These are phyloP conservation scores for Festucalex cinctus DNA, from an alignment of 2,113 vertebrate genomes.

Conservation along the genomic window DNA sequence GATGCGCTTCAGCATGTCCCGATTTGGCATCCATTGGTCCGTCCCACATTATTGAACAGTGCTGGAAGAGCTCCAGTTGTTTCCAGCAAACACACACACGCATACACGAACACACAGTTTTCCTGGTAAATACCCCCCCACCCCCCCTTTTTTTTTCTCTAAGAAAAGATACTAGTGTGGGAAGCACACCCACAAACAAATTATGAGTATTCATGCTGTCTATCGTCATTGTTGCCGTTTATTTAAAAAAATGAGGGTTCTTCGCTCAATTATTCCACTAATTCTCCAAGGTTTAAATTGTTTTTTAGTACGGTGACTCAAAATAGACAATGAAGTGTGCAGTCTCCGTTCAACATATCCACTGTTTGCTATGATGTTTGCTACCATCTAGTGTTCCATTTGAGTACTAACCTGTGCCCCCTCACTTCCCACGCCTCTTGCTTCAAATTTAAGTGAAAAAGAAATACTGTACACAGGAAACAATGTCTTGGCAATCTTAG, in stretches of 20 bases:
- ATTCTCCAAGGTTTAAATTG: not conserved
- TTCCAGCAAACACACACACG: constrained; percentile 66
- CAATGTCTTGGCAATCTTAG: no score
- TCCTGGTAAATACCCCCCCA: constrained; percentile 24
- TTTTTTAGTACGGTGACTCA: not conserved
- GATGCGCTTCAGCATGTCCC: constrained; percentile 27
- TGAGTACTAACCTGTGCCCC: not conserved
- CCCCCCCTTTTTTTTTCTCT: constrained; percentile 23
- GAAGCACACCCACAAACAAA: constrained; percentile 24
- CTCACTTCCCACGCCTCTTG: not conserved
- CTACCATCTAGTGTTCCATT: not conserved
- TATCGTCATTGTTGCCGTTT: not conserved
- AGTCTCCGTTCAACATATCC: not conserved
- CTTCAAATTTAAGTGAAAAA: no score
- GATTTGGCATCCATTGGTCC: constrained; percentile 46
- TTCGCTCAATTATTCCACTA: not conserved
- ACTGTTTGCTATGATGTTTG: not conserved
- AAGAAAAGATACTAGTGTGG: constrained; percentile 48
- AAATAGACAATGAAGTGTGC: not conserved
- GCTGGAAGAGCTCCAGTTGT: constrained; percentile 69
- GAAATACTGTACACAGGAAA: no score
- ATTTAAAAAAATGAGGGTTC: not conserved
- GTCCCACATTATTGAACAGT: constrained; percentile 53
- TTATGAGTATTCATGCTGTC: not conserved
- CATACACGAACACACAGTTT: constrained; percentile 34